Base-by-base conservation (phyloP, 2,888 invertebrate species). In the Adelognathus sp. region DNA sequence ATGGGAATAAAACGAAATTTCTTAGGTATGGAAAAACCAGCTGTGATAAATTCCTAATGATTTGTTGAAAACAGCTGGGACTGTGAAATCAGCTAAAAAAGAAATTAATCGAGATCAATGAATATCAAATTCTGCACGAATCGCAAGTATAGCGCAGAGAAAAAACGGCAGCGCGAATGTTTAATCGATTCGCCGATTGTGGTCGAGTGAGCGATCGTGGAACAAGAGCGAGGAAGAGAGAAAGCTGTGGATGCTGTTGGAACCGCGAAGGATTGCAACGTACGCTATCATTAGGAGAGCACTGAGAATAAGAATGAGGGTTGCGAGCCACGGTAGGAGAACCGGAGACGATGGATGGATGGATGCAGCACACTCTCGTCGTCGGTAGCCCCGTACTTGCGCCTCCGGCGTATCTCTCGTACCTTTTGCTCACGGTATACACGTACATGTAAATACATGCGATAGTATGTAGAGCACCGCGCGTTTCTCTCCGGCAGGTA, bases 201-300 rank as follows among this genome's bases (percentile, higher is more conserved):
- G 67, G 67, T 67, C 54, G 52, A 11, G 52, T 6, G 9, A 66
- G 66, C 16, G 36, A 52, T 46, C 66, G 36, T 5, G 5, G 61
- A 46, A 31, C 44, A 29, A 16, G 54, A 44, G 36, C 29, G 14
- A 56, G 44, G 56, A 44, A 73, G 66, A 70, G 78, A 60, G 52
- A 54, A 54, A 71, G 64, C 67, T 67, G 80, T 33, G 70, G 79
- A 74, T 81, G 74, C 67, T 78, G 75, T 76, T 81, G 79, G 79
- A 50, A 77, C 83, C 83, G 84, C 87, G 84, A 84, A 81, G 85
- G 82, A 83, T 80, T 81, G 78, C 79, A 83, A 80, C 82, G 86
- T 85, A 89, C 88, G 88, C 89, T 89, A 89, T 89, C 89, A 89
- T 89, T 89, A 89, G 88, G 85, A 84, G 85, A 83, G n/a, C n/a